Evolutionary conservation across 2,113 vertebrate genomes (phyloP), one percentile per base, ranked within the genome.

Genomic region (Ia io): DNA sequence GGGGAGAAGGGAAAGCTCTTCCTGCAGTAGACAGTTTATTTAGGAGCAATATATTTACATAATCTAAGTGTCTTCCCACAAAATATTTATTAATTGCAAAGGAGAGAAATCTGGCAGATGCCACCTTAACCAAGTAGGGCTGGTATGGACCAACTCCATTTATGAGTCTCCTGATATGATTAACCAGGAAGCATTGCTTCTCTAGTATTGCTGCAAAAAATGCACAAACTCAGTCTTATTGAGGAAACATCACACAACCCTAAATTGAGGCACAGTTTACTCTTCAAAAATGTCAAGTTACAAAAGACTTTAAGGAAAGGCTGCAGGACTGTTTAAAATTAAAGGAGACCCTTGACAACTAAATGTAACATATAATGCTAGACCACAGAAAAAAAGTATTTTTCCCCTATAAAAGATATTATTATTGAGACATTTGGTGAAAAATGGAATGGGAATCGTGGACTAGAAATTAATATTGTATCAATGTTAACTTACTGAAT

Each of bases 341-440:
- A n/a, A 88, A 91, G 30, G 32, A 95, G 23, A 56, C 37, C 53
- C 6, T 76, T 93, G 67, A 65, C 49, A 82, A 83, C 32, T 88
- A 91, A 89, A 49, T 37, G 30, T 16, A 86, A 77, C 35, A 80
- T 9, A 53, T 73, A 84, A 77, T 87, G 30, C 13, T 25, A 14
- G 49, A 37, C 28, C 28, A 67, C 89, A 88, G 88, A 22, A 59
- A 56, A 76, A 91, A 44, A 49, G 59, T 13, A 25, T 51, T 56
- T 51, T 56, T 42, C 5, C 17, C 30, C 12, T 65, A 14, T 87
- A 82, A 95, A 82, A 22, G 3, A 61, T 77, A 80, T 59, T 83
- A 73, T 53, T 80, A 90, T 59, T 77, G 82, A 96, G 76, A 83
- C 13, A 95, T 74, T 53, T 94, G 51, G 23, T 90, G 59, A 95